Conservation (phyloP, 2,888 invertebrate genomes). For the Apodemia zela region DNA sequence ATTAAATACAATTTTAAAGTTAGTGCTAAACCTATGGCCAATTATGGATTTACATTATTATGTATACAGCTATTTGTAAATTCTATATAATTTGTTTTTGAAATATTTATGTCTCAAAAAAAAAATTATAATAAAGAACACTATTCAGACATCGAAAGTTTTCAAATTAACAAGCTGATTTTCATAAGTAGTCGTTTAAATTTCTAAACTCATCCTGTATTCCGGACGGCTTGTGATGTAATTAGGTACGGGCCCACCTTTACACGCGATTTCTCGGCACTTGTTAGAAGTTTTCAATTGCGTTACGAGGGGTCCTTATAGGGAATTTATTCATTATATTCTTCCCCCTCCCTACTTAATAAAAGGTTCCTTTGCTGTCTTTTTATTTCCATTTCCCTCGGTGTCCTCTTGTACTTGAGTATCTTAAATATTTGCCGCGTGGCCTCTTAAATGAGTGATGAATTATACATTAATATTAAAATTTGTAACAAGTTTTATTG, state of each 20-base stretch:
- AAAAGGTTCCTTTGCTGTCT: slow-evolving; percentile 71
- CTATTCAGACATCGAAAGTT: slow-evolving; percentile 45
- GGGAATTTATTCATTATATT: slow-evolving; percentile 79
- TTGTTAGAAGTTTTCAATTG: slow-evolving; percentile 81
- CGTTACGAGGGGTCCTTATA: slow-evolving; percentile 69
- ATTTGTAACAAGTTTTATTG: slow-evolving; percentile 33
- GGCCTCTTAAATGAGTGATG: slow-evolving; percentile 66
- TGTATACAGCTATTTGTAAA: no score
- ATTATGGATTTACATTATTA: no score
- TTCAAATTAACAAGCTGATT: slow-evolving; percentile 62
- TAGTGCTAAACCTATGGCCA: no score
- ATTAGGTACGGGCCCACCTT: slow-evolving; percentile 74
- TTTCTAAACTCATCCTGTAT: slow-evolving; percentile 69
- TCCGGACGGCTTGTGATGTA: slow-evolving; percentile 60
- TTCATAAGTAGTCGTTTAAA: slow-evolving; percentile 65
- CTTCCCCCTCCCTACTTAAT: slow-evolving; percentile 65
- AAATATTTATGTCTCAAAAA: no score
- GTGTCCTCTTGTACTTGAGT: slow-evolving; percentile 63
- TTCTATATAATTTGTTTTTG: no score
- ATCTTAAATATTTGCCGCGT: slow-evolving; percentile 75
- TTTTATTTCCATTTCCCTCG: slow-evolving; percentile 46
- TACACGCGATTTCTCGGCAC: slow-evolving; percentile 78
- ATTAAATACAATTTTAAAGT: no score
- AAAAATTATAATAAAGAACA: neutral
- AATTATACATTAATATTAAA: slow-evolving; percentile 67